These are phyloP conservation scores for Parasteatoda tepidariorum DNA, from an alignment of 1,140 invertebrate genomes.

Conservation along the genomic window DNA sequence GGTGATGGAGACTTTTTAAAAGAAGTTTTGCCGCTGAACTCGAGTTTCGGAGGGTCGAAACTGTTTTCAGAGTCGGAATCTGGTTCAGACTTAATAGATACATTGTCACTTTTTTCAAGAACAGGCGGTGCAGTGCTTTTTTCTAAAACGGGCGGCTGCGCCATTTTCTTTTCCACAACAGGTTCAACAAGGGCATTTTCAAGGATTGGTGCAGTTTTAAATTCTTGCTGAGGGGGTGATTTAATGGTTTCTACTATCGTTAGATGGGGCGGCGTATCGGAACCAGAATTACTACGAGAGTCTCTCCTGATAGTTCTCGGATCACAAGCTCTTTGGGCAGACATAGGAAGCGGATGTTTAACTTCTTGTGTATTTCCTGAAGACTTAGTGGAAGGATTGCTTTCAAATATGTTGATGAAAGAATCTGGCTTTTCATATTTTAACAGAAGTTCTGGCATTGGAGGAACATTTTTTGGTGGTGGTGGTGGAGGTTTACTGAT, in stretches of 20 bases:
- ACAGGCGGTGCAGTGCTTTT: constrained; percentile 14
- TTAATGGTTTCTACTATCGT: constrained; percentile 25
- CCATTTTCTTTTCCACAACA: constrained; percentile 4
- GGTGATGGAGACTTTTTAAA: constrained; percentile 12
- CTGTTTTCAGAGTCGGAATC: neutral
- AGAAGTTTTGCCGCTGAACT: neutral
- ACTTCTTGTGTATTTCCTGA: neutral
- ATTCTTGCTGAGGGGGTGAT: neutral
- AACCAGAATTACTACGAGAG: constrained; percentile 37
- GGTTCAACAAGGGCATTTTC: constrained; percentile 10
- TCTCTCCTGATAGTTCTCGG: constrained; percentile 7
- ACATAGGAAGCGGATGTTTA: neutral
- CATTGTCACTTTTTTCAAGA: neutral
- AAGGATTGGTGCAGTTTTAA: constrained; percentile 17
- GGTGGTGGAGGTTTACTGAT: neutral
- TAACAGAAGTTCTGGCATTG: constrained; percentile 17
- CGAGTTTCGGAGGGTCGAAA: neutral
- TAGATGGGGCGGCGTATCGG: constrained; percentile 35
- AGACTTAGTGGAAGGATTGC: neutral
- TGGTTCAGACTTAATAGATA: neutral
- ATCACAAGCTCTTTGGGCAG: neutral
- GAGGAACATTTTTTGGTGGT: constrained; percentile 19
- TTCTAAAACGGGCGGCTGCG: constrained; percentile 34
- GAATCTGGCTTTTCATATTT: neutral
- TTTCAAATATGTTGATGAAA: constrained; percentile 38